These are phyloP conservation scores for Rhabditophanes sp. DNA, from an alignment of 2,888 invertebrate genomes.

Conservation along the genomic window DNA sequence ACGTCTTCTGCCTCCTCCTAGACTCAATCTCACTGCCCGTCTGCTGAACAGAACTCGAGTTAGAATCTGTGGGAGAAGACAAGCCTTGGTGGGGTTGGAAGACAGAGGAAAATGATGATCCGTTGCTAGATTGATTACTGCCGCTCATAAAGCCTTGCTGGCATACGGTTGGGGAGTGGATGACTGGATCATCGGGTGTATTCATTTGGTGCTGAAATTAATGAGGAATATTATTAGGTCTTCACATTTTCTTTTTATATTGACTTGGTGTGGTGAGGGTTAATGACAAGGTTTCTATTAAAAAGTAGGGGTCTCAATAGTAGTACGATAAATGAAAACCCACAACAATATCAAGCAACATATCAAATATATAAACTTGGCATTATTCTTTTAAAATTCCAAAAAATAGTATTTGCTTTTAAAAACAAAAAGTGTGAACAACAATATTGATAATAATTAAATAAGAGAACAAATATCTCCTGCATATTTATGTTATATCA, in stretches of 20 bases:
- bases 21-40: constrained; percentile 1
- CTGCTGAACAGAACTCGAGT: constrained; percentile 3
- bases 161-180: constrained; percentile 31
- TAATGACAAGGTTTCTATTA: too few species aligned
- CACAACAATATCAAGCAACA: neutral
- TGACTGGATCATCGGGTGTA: constrained; percentile 37
- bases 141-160: constrained; percentile 7
- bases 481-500: too few species aligned
- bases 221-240: neutral
- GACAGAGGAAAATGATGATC: too few species aligned
- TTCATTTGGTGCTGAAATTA: constrained; percentile 32
- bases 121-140: too few species aligned
- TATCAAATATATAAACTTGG: constrained; percentile 1
- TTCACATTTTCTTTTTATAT: too few species aligned
- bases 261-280: too few species aligned
- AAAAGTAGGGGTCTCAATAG: neutral
- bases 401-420: too few species aligned
- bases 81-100: constrained; percentile 1
- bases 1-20: constrained; percentile 29
- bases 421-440: too few species aligned
- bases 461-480: too few species aligned
- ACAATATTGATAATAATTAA: too few species aligned
- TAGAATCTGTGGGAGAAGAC: constrained; percentile 2
- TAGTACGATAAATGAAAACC: constrained; percentile 1
- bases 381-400: constrained; percentile 6